Evolutionary conservation across 2,113 vertebrate species (phyloP), one percentile per base, ranked within the genome.

Genomic region (Leucopternis melanops): DNA sequence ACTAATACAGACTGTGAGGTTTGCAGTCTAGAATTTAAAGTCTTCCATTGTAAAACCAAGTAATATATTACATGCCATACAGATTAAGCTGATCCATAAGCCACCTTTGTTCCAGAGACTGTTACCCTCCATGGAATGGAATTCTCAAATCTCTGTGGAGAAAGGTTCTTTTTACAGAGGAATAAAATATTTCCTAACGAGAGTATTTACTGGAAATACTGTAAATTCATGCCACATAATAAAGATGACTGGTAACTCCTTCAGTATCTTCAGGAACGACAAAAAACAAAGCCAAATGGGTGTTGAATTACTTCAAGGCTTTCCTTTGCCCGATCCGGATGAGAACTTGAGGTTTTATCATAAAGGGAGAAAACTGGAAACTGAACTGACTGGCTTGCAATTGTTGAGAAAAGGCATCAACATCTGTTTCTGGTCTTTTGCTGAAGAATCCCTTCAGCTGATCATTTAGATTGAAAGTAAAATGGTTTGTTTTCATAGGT

Each of bases 341-440:
- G 83, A 92, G 84, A 97, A 91, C 50, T 59, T 96, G 90, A 95
- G 92, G 91, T 93, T 98, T 97, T 95, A 95, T 97, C 89, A 94
- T 85, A 94, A 97, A 94, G 47, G 81, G 63, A 95, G 75, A 91
- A 94, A 97, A 97, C 62, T 88, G 75, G 92, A 95, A 97, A 81
- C 69, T 65, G 81, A 96, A 62, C 69, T 74, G 91, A 78, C 90
- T 97, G 86, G 82, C 81, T 96, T 97, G 87, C 61, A 97, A 42
- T 92, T 27, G 11, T 42, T 70, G 84, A 96, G 94, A 88, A 97
- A 96, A 97, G 80, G 47, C 93, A 95, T 84, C 78, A 95, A 96
- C 97, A 98, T 98, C 97, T 98, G 98, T 96, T 98, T 98, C 96
- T 98, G 94, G 88, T 96, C 95, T 97, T 97, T 75, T 80, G 86